Evolutionary conservation across 2,797 vertebrate genomes (phyloP).

Genomic region (Miichthys miiuy): DNA sequence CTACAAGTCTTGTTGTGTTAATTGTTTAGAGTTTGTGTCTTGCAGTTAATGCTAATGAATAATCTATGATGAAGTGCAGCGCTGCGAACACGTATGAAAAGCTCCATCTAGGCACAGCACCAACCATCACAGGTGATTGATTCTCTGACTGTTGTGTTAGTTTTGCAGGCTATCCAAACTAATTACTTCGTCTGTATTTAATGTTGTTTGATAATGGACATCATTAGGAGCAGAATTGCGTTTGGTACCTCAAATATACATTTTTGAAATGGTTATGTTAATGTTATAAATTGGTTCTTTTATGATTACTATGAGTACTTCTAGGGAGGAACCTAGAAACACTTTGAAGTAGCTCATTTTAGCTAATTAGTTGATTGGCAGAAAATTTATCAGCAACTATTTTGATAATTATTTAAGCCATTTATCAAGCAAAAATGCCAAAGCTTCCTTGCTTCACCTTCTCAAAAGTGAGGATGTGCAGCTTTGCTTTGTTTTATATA

Average conservation of each 20-base stretch:
- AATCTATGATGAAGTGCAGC: slow-evolving; percentile 32
- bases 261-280: neutral
- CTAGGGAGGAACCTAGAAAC: neutral
- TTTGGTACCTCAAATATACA: neutral
- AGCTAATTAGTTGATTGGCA: neutral
- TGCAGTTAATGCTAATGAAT: slow-evolving; percentile 39
- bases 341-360: slow-evolving; percentile 4
- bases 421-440: neutral
- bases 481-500: neutral
- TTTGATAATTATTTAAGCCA: neutral
- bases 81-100: slow-evolving; percentile 32
- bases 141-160: slow-evolving; percentile 3
- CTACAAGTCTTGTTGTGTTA: slow-evolving; percentile 39
- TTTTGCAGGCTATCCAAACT: slow-evolving; percentile 21
- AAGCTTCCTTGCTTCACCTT: neutral
- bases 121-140: slow-evolving; percentile 5
- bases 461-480: neutral
- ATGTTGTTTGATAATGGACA: slow-evolving; percentile 6
- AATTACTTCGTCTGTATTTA: slow-evolving; percentile 10
- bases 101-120: neutral
- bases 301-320: neutral
- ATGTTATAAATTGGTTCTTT: neutral
- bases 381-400: neutral
- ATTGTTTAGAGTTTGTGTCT: slow-evolving; percentile 46
- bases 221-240: neutral